These are phyloP conservation scores for Hypsopygia costalis DNA, from an alignment of 2,888 invertebrate genomes.

Conservation along the genomic window DNA sequence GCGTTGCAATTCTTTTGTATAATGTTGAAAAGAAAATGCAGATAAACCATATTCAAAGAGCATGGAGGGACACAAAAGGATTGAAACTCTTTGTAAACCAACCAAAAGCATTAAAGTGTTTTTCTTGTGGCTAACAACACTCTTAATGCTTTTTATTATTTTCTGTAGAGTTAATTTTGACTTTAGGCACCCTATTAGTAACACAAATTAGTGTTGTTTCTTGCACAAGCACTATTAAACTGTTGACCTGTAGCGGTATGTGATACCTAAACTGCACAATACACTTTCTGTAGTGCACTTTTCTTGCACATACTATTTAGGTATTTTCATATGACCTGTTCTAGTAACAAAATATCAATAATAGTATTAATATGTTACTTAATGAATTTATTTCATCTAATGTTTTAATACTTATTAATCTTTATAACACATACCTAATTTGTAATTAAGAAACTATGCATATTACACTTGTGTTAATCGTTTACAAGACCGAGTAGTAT, in stretches of 20 bases:
- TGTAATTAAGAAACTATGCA: too few relatives aligned
- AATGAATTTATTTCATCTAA: too few relatives aligned
- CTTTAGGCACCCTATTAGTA: conserved; percentile 40
- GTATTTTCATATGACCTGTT: too few relatives aligned
- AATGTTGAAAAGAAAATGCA: conserved; percentile 29
- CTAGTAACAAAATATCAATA: too few relatives aligned
- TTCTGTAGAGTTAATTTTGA: conserved; percentile 32
- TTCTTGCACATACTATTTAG: conserved; percentile 31
- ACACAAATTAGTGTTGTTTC: conserved; percentile 35
- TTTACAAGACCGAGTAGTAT: neutral
- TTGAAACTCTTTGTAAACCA: conserved; percentile 33
- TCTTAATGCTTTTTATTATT: conserved; percentile 25
- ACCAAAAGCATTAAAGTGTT: conserved; percentile 29
- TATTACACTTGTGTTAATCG: neutral
- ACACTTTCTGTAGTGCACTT: conserved; percentile 44
- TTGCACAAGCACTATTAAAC: conserved; percentile 54
- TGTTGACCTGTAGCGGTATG: conserved; percentile 25
- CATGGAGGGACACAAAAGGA: conserved; percentile 22
- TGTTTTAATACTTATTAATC: too few relatives aligned
- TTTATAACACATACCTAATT: too few relatives aligned
- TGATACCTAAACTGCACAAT: conserved; percentile 31
- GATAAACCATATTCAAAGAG: conserved; percentile 23
- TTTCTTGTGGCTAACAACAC: conserved; percentile 15
- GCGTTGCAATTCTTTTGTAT: conserved; percentile 35
- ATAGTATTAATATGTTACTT: too few relatives aligned